These are phyloP conservation scores for Ormyrus nitidulus DNA, from an alignment of 2,888 invertebrate species.

Conservation along the genomic window DNA sequence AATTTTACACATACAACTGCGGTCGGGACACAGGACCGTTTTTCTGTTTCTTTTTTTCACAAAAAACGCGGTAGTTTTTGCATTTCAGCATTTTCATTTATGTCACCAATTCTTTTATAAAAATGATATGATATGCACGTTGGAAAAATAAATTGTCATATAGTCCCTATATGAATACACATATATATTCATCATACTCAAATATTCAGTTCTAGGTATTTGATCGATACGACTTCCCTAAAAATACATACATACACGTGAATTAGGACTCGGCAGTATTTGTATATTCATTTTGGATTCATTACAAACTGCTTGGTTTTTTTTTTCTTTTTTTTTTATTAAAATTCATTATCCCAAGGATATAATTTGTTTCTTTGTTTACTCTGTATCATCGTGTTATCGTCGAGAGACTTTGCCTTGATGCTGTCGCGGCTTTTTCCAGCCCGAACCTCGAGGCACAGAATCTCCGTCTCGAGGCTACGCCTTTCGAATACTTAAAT, in stretches of 20 bases:
- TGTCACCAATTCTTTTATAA: slow-evolving; percentile 68
- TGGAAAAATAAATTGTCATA: slow-evolving; percentile 75
- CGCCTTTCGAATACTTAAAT: slow-evolving; percentile 33
- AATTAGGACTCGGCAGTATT: slow-evolving; percentile 62
- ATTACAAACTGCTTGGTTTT: slow-evolving; percentile 38
- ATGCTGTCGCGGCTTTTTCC: not conserved
- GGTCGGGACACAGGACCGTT: not conserved
- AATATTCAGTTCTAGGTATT: slow-evolving; percentile 71
- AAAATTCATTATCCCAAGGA: slow-evolving; percentile 37
- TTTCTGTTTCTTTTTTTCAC: slow-evolving; percentile 1
- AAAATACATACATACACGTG: slow-evolving; percentile 64
- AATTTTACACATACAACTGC: slow-evolving; percentile 44
- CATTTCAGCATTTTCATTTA: slow-evolving; percentile 36
- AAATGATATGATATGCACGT: slow-evolving; percentile 76
- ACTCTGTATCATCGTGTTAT: not conserved
- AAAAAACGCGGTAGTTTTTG: slow-evolving; percentile 30
- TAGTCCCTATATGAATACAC: slow-evolving; percentile 71
- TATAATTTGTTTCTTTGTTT: slow-evolving; percentile 30
- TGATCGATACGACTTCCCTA: slow-evolving; percentile 69
- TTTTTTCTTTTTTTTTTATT: not conserved
- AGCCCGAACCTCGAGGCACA: slow-evolving; percentile 14
- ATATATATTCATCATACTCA: slow-evolving; percentile 68
- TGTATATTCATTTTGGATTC: slow-evolving; percentile 54
- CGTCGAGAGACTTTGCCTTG: slow-evolving; percentile 8
- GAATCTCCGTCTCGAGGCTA: slow-evolving; percentile 16